Evolutionary conservation across 92 coral and sea anemone genomes (phyloP).

Genomic region (Porites evermanni): DNA sequence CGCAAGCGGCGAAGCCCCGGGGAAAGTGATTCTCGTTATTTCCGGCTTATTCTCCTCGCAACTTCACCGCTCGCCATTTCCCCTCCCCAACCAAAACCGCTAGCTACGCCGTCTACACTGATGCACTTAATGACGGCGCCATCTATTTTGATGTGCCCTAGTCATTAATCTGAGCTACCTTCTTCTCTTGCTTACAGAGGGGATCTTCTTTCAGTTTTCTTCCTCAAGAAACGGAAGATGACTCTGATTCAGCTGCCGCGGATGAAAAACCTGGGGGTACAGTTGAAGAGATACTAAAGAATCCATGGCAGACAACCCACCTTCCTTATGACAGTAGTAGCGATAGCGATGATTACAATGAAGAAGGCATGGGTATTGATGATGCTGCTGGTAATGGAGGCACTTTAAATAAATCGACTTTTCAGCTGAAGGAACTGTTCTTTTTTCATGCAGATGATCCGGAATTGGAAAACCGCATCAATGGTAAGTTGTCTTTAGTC

Average conservation of each 20-base stretch:
- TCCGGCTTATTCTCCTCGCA: neutral
- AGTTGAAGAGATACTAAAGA: slow-evolving; percentile 50
- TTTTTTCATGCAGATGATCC: slow-evolving; percentile 88
- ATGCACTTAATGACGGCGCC: too few species aligned
- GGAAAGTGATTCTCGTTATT: neutral
- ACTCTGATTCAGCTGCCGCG: neutral
- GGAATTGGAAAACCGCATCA: slow-evolving; percentile 64
- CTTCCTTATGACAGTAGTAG: slow-evolving; percentile 98
- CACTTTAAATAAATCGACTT: neutral
- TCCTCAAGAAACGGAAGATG: slow-evolving; percentile 35
- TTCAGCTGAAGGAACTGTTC: slow-evolving; percentile 59
- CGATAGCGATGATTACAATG: slow-evolving; percentile 68
- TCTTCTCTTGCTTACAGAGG: slow-evolving; percentile 2
- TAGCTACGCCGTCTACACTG: too few species aligned
- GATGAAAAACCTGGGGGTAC: slow-evolving; percentile 25
- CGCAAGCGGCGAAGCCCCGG: too few species aligned
- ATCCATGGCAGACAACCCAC: slow-evolving; percentile 59
- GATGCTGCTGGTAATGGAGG: neutral
- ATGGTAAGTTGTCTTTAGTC: slow-evolving; percentile 58
- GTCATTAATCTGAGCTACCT: too few species aligned
- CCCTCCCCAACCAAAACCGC: too few species aligned
- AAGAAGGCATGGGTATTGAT: slow-evolving; percentile 36
- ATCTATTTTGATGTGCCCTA: neutral
- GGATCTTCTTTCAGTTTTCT: slow-evolving; percentile 61
- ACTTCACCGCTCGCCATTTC: neutral